These are phyloP conservation scores for Phainopepla nitens DNA, from an alignment of 2,113 vertebrate species.

Conservation along the genomic window DNA sequence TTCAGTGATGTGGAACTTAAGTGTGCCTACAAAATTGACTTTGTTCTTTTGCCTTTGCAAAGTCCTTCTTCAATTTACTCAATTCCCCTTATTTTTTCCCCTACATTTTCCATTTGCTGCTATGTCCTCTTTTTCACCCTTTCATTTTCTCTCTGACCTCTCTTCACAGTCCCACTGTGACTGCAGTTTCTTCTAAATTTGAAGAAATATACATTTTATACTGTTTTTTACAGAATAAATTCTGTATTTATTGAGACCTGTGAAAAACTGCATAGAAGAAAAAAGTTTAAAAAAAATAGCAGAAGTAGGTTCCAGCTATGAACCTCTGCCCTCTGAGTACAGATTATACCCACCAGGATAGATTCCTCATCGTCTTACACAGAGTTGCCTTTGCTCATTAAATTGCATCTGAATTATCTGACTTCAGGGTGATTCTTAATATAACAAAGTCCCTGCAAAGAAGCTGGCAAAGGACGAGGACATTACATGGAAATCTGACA, in stretches of 20 bases:
- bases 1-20: constrained; percentile 20
- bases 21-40: neutral
- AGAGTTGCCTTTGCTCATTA: neutral
- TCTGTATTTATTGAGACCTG: neutral
- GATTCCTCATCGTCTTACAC: neutral
- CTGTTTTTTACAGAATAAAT: neutral
- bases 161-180: neutral
- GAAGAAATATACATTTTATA: constrained; percentile 1
- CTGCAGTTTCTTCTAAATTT: neutral
- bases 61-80: neutral
- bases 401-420: neutral
- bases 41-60: neutral
- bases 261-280: neutral
- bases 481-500: neutral
- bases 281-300: neutral
- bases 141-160: neutral
- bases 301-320: neutral
- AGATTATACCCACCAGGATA: neutral
- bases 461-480: neutral
- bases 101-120: neutral
- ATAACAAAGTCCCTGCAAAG: neutral
- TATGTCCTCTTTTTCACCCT: neutral
- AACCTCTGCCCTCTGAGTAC: neutral
- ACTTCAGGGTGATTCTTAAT: neutral
- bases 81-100: neutral